Evolutionary conservation across 1,140 invertebrate species (phyloP).

Genomic region (Carposina sasakii): DNA sequence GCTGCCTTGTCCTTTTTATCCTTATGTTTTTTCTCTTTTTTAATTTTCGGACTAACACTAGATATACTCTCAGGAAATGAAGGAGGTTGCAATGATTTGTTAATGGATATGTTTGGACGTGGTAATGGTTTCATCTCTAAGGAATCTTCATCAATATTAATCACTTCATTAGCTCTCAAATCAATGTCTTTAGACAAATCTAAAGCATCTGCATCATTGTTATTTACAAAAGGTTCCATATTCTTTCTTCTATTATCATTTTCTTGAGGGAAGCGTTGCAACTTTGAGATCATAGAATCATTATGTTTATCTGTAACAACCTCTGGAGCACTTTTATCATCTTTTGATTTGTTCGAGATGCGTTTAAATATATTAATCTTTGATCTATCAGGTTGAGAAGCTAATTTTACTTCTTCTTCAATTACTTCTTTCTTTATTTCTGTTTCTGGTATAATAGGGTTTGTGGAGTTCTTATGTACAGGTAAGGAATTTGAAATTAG

Average conservation of each 20-base stretch:
- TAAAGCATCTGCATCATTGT: slow-evolving; percentile 65
- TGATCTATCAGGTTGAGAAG: slow-evolving; percentile 84
- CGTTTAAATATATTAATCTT: slow-evolving; percentile 91
- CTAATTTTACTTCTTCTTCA: slow-evolving; percentile 79
- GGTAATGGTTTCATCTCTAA: slow-evolving; percentile 39
- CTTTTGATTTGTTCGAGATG: slow-evolving; percentile 83
- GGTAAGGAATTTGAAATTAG: slow-evolving; percentile 51
- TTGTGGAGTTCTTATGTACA: slow-evolving; percentile 60
- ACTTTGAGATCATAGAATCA: slow-evolving; percentile 62
- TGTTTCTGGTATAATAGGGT: slow-evolving; percentile 55
- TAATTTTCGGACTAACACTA: slow-evolving; percentile 67
- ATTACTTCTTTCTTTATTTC: slow-evolving; percentile 69
- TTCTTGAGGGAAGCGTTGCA: slow-evolving; percentile 51
- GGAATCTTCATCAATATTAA: slow-evolving; percentile 59
- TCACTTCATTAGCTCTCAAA: slow-evolving; percentile 62
- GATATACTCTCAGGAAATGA: slow-evolving; percentile 60
- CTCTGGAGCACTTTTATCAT: slow-evolving; percentile 72
- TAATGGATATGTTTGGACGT: slow-evolving; percentile 49
- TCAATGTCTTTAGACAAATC: slow-evolving; percentile 66
- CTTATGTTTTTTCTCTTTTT: slow-evolving; percentile 78
- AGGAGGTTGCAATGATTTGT: slow-evolving; percentile 55
- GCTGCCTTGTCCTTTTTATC: slow-evolving; percentile 76
- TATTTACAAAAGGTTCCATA: slow-evolving; percentile 53
- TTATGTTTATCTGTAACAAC: slow-evolving; percentile 71
- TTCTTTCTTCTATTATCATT: slow-evolving; percentile 37